Evolutionary conservation across 2,113 vertebrate species (phyloP).

Genomic region (Sinocyclocheilus anshuiensis): DNA sequence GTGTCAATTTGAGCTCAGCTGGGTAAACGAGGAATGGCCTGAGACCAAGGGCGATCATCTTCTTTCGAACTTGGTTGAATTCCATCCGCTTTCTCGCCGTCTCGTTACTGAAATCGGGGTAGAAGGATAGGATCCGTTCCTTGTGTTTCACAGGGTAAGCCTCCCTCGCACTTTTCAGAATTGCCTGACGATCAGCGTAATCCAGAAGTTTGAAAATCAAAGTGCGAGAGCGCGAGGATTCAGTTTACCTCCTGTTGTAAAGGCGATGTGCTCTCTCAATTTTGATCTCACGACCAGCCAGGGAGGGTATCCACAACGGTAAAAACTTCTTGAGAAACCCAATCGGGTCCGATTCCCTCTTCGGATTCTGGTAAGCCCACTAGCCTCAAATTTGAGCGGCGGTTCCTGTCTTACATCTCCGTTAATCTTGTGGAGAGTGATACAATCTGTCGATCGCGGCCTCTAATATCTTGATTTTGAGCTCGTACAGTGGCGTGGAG

Average conservation of each 20-base stretch:
- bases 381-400: too few relatives aligned
- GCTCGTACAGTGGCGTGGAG: too few relatives aligned
- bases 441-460: too few relatives aligned
- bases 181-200: background rate
- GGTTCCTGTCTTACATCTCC: too few relatives aligned
- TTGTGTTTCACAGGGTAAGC: background rate
- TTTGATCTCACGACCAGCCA: background rate
- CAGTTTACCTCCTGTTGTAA: background rate
- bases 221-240: background rate
- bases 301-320: background rate
- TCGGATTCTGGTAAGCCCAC: too few relatives aligned
- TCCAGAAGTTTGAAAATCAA: background rate
- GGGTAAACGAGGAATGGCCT: background rate
- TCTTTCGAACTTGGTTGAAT: background rate
- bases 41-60: background rate
- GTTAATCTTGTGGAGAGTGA: too few relatives aligned
- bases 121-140: background rate
- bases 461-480: too few relatives aligned
- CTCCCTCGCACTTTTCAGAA: background rate
- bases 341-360: too few relatives aligned
- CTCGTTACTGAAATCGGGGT: background rate
- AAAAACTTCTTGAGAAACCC: background rate
- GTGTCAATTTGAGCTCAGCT: background rate
- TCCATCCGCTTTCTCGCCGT: background rate
- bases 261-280: background rate